Evolutionary conservation across 2,113 vertebrate genomes (phyloP).

Genomic region (Apodemus sylvaticus): DNA sequence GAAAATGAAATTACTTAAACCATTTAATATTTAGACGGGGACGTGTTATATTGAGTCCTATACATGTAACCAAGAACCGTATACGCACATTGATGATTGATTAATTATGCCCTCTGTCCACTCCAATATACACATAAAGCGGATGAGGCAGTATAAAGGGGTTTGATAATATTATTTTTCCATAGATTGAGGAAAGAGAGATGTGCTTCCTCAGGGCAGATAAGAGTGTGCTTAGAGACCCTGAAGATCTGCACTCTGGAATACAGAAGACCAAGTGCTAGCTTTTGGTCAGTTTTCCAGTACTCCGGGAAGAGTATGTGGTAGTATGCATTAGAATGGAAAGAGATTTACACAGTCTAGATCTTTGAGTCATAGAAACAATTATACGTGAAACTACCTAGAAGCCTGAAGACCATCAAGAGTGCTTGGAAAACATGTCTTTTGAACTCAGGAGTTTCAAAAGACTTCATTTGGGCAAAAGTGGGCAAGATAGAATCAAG

Average conservation of each 20-base stretch:
- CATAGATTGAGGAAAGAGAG: neutral
- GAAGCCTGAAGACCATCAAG: neutral
- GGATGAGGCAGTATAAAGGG: neutral
- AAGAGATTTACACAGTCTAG: neutral
- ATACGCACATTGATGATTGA: neutral
- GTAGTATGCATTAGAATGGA: neutral
- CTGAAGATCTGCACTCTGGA: neutral
- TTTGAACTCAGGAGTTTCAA: conserved; percentile 7
- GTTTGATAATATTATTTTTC: neutral
- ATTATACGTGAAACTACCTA: neutral
- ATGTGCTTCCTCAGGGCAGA: conserved; percentile 4
- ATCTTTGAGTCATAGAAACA: neutral
- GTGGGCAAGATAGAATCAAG: neutral
- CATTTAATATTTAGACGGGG: neutral
- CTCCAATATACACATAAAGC: conserved; percentile 3
- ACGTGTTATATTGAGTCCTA: neutral
- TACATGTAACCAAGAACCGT: neutral
- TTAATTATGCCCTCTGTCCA: neutral
- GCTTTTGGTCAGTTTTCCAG: neutral
- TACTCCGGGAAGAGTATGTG: neutral
- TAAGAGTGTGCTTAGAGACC: neutral
- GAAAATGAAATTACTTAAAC: neutral
- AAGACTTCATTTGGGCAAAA: conserved; percentile 1
- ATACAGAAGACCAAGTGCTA: neutral
- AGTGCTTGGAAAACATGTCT: neutral